phyloP scores from a whole-genome alignment of 2,797 vertebrate species.

The Agapornis canus region DNA sequence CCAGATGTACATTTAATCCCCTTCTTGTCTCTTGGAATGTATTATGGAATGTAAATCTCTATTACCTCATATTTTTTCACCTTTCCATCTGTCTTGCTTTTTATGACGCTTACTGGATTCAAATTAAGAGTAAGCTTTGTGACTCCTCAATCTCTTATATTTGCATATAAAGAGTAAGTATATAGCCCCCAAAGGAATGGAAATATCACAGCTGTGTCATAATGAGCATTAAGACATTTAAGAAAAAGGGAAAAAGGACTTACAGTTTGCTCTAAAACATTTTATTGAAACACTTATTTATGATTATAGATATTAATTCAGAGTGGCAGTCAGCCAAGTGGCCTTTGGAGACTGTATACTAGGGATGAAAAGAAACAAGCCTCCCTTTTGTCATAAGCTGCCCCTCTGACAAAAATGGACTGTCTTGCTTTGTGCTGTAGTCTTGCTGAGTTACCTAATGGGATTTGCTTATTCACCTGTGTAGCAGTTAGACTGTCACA shows the following conservation, averaged over 20 bases:
- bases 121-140: not conserved
- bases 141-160: not conserved
- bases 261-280: not conserved
- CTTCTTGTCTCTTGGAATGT: not conserved
- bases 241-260: not conserved
- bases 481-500: not conserved
- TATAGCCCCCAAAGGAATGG: not conserved
- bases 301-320: not conserved
- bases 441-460: not conserved
- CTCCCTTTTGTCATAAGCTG: not conserved
- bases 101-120: not conserved
- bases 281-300: not conserved
- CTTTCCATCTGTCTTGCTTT: constrained; percentile 14
- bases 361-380: not conserved
- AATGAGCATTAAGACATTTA: not conserved
- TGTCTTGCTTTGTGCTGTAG: not conserved
- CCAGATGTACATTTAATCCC: not conserved
- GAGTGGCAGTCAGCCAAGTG: not conserved
- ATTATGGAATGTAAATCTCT: not conserved
- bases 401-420: not conserved
- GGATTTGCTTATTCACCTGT: not conserved
- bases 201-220: not conserved
- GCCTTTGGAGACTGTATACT: not conserved
- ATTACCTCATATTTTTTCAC: not conserved
- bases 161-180: not conserved